These are phyloP conservation scores for Drosophila guanche DNA, from an alignment of 1,140 invertebrate species.

Conservation along the genomic window DNA sequence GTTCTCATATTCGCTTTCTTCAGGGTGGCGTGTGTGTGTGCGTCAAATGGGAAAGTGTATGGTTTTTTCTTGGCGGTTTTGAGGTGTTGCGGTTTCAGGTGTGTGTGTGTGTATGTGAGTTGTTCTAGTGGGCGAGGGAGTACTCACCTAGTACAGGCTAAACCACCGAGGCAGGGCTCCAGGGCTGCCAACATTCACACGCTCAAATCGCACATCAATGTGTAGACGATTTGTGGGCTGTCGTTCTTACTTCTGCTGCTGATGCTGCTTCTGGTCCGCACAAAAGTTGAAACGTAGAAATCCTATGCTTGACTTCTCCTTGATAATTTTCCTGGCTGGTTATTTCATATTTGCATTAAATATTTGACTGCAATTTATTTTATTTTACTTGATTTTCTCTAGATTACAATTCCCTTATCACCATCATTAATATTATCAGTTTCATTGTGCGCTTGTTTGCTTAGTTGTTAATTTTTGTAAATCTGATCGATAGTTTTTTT, in stretches of 20 bases:
- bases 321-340: slow-evolving; percentile 33
- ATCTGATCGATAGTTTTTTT: slow-evolving; percentile 57
- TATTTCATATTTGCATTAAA: slow-evolving; percentile 43
- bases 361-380: slow-evolving; percentile 36
- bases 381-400: slow-evolving; percentile 23
- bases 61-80: slow-evolving; percentile 1
- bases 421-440: slow-evolving; percentile 46
- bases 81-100: slow-evolving; percentile 18
- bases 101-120: slow-evolving; percentile 14
- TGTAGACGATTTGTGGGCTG: slow-evolving; percentile 70
- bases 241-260: slow-evolving; percentile 4
- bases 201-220: slow-evolving; percentile 75
- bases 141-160: slow-evolving; percentile 84
- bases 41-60: slow-evolving; percentile 31
- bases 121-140: slow-evolving; percentile 10
- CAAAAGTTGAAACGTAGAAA: slow-evolving; percentile 37
- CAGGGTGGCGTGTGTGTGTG: slow-evolving; percentile 20
- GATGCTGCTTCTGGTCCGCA: slow-evolving; percentile 21
- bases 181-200: slow-evolving; percentile 84
- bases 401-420: slow-evolving; percentile 58
- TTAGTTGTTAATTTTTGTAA: slow-evolving; percentile 25
- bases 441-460: slow-evolving; percentile 69
- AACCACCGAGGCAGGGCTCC: slow-evolving; percentile 84
- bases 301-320: slow-evolving; percentile 28
- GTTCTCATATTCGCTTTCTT: slow-evolving; percentile 70